Percentiles rank a stretch among this genome's conserved stretches.
Evolutionary conservation across 2,888 invertebrate genomes (phyloP).

Genomic region (Cryptus viduatorius): DNA sequence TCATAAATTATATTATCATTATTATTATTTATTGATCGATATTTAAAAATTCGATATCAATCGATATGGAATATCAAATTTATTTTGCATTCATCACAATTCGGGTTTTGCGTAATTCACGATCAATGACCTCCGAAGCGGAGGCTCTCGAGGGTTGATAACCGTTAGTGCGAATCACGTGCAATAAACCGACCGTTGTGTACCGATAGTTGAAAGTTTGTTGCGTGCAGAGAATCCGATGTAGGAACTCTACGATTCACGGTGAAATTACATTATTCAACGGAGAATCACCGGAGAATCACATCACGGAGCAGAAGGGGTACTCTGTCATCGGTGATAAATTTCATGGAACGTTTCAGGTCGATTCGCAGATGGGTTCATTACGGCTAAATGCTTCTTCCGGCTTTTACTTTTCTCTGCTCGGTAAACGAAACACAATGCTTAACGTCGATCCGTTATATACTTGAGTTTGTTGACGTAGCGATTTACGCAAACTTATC

Average conservation of each 20-base stretch:
- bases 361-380: slow-evolving; percentile 23
- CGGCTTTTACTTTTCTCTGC: slow-evolving; percentile 32
- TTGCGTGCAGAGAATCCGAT: slow-evolving; percentile 44
- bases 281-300: slow-evolving; percentile 23
- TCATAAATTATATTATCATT: background rate
- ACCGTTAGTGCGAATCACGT: slow-evolving; percentile 51
- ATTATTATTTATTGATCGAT: background rate
- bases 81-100: background rate
- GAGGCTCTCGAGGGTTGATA: slow-evolving; percentile 58
- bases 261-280: slow-evolving; percentile 58
- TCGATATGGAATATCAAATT: background rate
- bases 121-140: slow-evolving; percentile 48
- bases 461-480: slow-evolving; percentile 40
- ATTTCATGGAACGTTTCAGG: slow-evolving; percentile 39
- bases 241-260: slow-evolving; percentile 35
- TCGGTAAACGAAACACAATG: background rate
- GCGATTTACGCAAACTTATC: slow-evolving; percentile 54
- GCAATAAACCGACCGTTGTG: slow-evolving; percentile 26
- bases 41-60: background rate
- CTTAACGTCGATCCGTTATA: slow-evolving; percentile 42
- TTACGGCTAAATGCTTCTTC: slow-evolving; percentile 48
- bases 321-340: slow-evolving; percentile 54
- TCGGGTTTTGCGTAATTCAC: slow-evolving; percentile 34
- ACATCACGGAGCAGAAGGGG: no score
- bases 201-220: slow-evolving; percentile 44